Base-by-base conservation (phyloP, 2,888 invertebrate species). In the Palloptera scutellata region DNA sequence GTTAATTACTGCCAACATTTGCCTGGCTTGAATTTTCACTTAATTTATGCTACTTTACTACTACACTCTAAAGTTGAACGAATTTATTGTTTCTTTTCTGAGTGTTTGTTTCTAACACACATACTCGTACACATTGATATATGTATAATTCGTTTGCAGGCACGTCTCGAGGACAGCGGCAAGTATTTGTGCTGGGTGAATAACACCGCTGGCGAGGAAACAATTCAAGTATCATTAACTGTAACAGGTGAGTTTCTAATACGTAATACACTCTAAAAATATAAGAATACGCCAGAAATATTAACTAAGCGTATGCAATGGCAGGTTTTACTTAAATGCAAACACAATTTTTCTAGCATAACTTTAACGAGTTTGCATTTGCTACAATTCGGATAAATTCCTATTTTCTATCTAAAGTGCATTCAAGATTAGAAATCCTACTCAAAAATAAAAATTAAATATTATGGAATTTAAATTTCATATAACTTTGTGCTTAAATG, bases 131-230 rank as follows among this genome's bases (percentile, higher is more conserved):
- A n/a, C n/a, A n/a, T n/a, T n/a, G n/a, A n/a, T n/a, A 42, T 67
- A 43, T 51, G 17, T 69, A 75, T 76, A 67, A 76, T 30, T 30
- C 30, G 6, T 30, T 30, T 30, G 30, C 30, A 85, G 85, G 85
- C 84, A 70, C 86, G 91, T 69, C 86, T 91, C 62, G 92, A 92
- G 79, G 96, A 97, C 83, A 89, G 92, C 67, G 96, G 96, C 61
- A 90, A 92, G 76, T 96, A 95, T 86, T 89, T 93, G 67, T 97
- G 97, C 86, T 93, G 92, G 88, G 93, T 94, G 66, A 95, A 95
- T 86, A 97, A 96, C 84, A 92, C 93, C 9, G 92, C 93, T 1
- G 96, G 96, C 40, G 92, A 91, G 78, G 92, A 93, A 81, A 91
- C 91, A 53, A 90, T 92, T 57, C 89, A 92, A 79, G 91, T 93